A percentile compares a stretch with the other conserved stretches of the same genome.
Conservation (phyloP, 2,113 vertebrate genomes). For the Regulus satrapa region DNA sequence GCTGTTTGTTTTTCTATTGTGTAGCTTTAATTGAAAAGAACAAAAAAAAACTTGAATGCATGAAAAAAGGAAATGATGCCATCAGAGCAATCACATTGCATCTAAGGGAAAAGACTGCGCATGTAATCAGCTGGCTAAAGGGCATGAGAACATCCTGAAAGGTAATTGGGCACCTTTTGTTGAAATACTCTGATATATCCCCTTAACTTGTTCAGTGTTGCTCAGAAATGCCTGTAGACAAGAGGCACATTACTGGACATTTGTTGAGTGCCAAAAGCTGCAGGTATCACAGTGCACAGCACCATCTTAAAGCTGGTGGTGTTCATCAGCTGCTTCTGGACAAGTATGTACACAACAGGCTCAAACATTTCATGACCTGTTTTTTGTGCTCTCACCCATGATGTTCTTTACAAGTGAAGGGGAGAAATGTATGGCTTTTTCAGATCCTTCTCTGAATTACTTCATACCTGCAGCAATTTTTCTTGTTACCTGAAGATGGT, state of each 20-base stretch:
- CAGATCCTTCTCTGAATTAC: not conserved
- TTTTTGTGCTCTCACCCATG: not conserved
- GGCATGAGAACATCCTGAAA: conserved; percentile 37
- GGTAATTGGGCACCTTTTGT: not conserved
- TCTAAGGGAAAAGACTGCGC: not conserved
- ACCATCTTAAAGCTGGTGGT: not conserved
- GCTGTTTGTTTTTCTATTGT: conserved; percentile 50
- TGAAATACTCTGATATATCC: not conserved
- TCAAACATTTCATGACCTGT: not conserved
- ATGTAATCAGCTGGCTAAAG: not conserved
- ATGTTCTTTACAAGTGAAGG: not conserved
- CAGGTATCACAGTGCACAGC: not conserved
- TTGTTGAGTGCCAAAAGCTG: not conserved
- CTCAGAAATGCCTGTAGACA: not conserved
- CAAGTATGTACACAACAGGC: not conserved
- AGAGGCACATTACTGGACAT: not conserved
- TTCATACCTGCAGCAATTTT: not conserved
- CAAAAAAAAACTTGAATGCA: not conserved
- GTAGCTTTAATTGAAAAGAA: not conserved
- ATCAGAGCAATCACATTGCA: not conserved
- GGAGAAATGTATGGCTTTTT: not conserved
- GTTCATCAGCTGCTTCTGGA: not conserved
- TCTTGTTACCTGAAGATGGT: not conserved
- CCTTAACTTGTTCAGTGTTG: not conserved
- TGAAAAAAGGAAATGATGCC: conserved; percentile 39